Base-by-base conservation (phyloP, 2,113 vertebrate species). In the Furnarius figulus region DNA sequence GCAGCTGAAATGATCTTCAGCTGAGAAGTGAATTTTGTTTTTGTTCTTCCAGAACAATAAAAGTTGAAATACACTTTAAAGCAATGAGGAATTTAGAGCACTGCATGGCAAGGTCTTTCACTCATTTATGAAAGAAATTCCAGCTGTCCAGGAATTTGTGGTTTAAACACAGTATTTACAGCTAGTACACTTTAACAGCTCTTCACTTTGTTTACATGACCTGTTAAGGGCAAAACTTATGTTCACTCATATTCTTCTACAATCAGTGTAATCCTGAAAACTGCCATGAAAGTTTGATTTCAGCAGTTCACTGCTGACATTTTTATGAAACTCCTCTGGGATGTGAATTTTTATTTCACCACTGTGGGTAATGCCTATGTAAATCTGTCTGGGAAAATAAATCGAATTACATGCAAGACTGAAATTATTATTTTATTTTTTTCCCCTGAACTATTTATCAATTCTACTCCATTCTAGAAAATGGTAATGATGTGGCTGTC, bases 311-410 rank as follows among this genome's bases (percentile, higher is more conserved):
- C 40, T 68, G 22, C 42, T 84, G 58, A 77, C 53, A n/a, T 79
- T 66, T 94, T 92, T 71, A 90, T 91, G 56, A 73, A 78, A 90
- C 53, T 83, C 31, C 70, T 74, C 52, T 89, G 50, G 35, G 70
- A 85, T 72, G 49, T 59, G 61, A 66, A 53, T 90, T 62, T 87
- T 59, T 74, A 79, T 67, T 89, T 91, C 91, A 59, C 35, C 27
- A 3, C 52, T 78, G 28, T 89, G 66, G 67, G 79, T 79, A 73
- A 62, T 91, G 30, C 89, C 68, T 92, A 72, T 87, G 62, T 76
- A 89, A 83, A 84, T 94, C 68, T 82, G 21, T 50, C 70, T 87
- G 50, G 63, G 52, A 91, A 95, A 95, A 85, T 40, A 77, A 81
- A 20, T 31, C 5, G 0, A 94, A 88, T 74, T 65, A 52, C 50